Evolutionary conservation across 2,888 invertebrate species (phyloP).

Genomic region (Synergus laeviventris): DNA sequence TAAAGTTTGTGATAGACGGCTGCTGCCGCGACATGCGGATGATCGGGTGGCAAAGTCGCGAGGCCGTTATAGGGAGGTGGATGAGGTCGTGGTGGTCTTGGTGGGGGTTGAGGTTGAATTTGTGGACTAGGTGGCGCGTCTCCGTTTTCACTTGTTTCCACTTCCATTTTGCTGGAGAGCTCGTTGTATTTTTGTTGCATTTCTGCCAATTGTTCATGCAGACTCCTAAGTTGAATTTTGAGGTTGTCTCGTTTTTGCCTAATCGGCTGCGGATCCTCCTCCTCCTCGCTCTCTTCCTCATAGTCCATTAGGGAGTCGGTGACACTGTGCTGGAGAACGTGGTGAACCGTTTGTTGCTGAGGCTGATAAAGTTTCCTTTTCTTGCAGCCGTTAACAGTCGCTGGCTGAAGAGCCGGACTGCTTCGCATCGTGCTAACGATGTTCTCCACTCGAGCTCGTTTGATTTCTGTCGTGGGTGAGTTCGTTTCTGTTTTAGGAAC

Average conservation of each 20-base stretch:
- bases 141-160: conserved; percentile 78
- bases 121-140: conserved; percentile 74
- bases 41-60: conserved; percentile 79
- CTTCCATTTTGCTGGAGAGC: conserved; percentile 89
- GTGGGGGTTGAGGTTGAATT: conserved; percentile 76
- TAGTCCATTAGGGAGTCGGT: conserved; percentile 80
- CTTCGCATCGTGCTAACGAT: conserved; percentile 96
- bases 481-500: conserved; percentile 69
- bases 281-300: conserved; percentile 87
- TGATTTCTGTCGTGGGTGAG: conserved; percentile 85
- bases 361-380: conserved; percentile 97
- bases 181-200: conserved; percentile 95
- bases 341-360: conserved; percentile 89
- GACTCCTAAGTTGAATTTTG: conserved; percentile 89
- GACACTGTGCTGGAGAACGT: conserved; percentile 79
- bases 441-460: conserved; percentile 95
- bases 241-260: conserved; percentile 90
- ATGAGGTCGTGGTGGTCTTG: conserved; percentile 76
- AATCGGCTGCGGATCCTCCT: conserved; percentile 85
- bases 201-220: conserved; percentile 93
- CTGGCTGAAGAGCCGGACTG: conserved; percentile 84
- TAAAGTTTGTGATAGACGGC: conserved; percentile 78
- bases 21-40: conserved; percentile 77
- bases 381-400: conserved; percentile 93
- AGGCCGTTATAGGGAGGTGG: conserved; percentile 78